phyloP scores from a whole-genome alignment of 2,888 invertebrate genomes.

The Temnothorax ravouxi region DNA sequence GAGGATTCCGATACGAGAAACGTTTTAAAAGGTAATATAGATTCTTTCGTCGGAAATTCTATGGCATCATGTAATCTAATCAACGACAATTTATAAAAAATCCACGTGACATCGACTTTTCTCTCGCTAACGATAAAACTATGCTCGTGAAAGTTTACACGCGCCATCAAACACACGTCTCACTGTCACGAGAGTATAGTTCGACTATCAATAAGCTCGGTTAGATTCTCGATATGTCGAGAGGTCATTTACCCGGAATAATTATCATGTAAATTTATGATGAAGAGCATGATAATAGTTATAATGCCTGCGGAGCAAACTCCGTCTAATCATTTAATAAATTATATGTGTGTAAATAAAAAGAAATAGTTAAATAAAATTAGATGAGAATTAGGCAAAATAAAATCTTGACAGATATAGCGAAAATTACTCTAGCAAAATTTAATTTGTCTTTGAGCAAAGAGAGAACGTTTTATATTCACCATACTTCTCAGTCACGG shows the following conservation, averaged over 20 bases:
- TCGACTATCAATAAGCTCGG: slow-evolving; percentile 70
- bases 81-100: slow-evolving; percentile 1
- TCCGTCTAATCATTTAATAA: not conserved
- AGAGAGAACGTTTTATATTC: not conserved
- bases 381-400: not conserved
- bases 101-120: slow-evolving; percentile 13
- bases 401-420: not conserved
- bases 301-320: not conserved
- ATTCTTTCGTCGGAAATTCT: not conserved
- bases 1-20: not conserved
- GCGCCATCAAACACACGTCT: slow-evolving; percentile 41
- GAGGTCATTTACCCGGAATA: slow-evolving; percentile 39
- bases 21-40: not conserved
- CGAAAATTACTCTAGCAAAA: not conserved
- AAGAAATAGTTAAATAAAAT: not conserved
- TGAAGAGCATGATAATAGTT: not conserved
- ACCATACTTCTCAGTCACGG: not conserved
- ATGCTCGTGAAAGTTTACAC: slow-evolving; percentile 74
- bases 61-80: slow-evolving; percentile 14
- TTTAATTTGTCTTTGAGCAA: not conserved
- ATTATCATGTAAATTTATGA: not conserved
- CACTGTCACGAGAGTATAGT: slow-evolving; percentile 55
- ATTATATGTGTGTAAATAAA: not conserved
- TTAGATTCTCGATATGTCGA: slow-evolving; percentile 55
- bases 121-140: slow-evolving; percentile 36